Percentiles rank a stretch among this genome's conserved stretches.
phyloP scores from a whole-genome alignment of 2,113 vertebrate genomes.

The Mionectes macconnelli region DNA sequence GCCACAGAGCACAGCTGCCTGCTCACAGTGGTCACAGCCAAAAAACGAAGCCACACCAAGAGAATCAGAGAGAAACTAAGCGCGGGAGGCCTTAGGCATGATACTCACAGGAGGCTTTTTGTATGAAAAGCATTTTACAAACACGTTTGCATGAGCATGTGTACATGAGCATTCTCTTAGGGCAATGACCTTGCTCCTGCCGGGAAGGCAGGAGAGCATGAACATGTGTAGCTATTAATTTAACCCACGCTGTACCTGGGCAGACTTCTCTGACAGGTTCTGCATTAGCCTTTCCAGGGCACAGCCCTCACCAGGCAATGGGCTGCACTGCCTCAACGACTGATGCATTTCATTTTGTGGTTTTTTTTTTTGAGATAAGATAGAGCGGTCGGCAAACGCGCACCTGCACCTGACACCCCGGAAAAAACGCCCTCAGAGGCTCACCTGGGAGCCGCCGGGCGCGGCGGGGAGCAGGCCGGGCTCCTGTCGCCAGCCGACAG shows the following conservation, averaged over 20 bases:
- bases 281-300: not conserved
- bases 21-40: not conserved
- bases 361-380: not conserved
- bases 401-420: not conserved
- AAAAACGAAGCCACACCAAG: not conserved
- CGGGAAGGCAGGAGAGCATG: not conserved
- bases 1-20: no score
- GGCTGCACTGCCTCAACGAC: not conserved
- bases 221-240: accelerated
- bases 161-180: not conserved
- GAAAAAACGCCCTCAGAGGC: accelerated
- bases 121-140: not conserved
- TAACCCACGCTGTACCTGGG: not conserved
- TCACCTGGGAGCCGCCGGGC: accelerated
- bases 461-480: not conserved
- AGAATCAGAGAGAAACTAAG: not conserved
- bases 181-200: no score
- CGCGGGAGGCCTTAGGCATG: not conserved
- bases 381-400: accelerated
- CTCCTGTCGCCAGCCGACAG: not conserved
- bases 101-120: not conserved
- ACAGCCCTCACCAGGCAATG: not conserved
- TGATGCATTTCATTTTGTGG: not conserved
- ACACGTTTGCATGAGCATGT: not conserved
- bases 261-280: not conserved